phyloP scores from a whole-genome alignment of 2,113 vertebrate species.

The Thunnus thynnus region DNA sequence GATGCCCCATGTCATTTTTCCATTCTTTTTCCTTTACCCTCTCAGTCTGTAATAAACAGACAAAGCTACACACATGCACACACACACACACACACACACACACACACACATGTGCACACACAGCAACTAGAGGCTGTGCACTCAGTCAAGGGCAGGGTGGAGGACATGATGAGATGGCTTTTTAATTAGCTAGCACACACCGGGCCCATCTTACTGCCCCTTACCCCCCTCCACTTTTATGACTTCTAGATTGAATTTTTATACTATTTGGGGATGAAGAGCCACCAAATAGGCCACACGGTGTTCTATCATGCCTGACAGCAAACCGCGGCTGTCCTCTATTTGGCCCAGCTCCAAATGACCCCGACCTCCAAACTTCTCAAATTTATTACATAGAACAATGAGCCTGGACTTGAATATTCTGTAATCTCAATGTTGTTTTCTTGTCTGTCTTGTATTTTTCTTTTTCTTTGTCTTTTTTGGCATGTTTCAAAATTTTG shows the following conservation, averaged over 20 bases:
- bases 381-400: conserved; percentile 43
- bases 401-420: conserved; percentile 10
- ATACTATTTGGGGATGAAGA: conserved; percentile 82
- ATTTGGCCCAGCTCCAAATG: conserved; percentile 51
- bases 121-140: conserved; percentile 85
- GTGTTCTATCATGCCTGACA: conserved; percentile 80
- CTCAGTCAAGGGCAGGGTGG: conserved; percentile 91
- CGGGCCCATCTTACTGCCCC: conserved; percentile 68
- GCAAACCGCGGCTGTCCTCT: conserved; percentile 63
- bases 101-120: conserved; percentile 19
- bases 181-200: conserved; percentile 84
- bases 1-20: conserved; percentile 13
- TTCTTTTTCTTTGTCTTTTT: neutral
- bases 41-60: conserved; percentile 33
- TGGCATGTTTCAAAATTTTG: no score
- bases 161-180: conserved; percentile 92
- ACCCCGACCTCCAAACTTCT: conserved; percentile 52
- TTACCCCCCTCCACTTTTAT: conserved; percentile 77
- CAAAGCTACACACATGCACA: conserved; percentile 25
- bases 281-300: conserved; percentile 71
- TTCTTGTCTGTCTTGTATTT: neutral
- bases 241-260: conserved; percentile 82
- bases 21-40: conserved; percentile 26
- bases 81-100: conserved; percentile 46
- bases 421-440: conserved; percentile 50